phyloP scores from a whole-genome alignment of 2,888 invertebrate species.

The Cheilosia vernalis region DNA sequence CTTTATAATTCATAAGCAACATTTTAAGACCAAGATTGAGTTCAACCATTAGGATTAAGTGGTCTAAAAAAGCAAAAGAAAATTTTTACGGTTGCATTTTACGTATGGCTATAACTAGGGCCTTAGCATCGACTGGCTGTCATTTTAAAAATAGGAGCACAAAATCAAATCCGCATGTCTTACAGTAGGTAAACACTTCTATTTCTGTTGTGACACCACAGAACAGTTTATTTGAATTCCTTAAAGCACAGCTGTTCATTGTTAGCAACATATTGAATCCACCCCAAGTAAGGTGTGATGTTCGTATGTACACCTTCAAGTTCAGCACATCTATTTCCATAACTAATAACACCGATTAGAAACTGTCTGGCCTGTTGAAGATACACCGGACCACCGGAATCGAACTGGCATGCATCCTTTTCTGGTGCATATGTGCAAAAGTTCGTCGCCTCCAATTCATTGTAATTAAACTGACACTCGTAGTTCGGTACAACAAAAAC shows the following conservation, averaged over 20 bases:
- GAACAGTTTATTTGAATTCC: background rate
- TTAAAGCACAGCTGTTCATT: background rate
- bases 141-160: too few relatives aligned
- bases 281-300: background rate
- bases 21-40: too few relatives aligned
- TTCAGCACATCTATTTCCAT: background rate
- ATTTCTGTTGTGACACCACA: too few relatives aligned
- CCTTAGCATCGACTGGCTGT: too few relatives aligned
- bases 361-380: background rate
- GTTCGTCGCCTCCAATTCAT: background rate
- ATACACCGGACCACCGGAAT: background rate
- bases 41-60: too few relatives aligned
- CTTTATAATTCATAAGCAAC: too few relatives aligned
- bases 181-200: too few relatives aligned
- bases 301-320: background rate
- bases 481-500: background rate
- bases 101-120: too few relatives aligned
- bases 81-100: too few relatives aligned
- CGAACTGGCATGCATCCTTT: conserved; percentile 1
- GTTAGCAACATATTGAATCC: background rate
- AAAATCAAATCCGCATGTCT: too few relatives aligned
- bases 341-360: background rate
- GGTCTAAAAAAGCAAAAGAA: too few relatives aligned
- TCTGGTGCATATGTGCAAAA: background rate
- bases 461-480: background rate